Evolutionary conservation across 2,888 invertebrate species (phyloP).

Genomic region (Saturnia pavonia): DNA sequence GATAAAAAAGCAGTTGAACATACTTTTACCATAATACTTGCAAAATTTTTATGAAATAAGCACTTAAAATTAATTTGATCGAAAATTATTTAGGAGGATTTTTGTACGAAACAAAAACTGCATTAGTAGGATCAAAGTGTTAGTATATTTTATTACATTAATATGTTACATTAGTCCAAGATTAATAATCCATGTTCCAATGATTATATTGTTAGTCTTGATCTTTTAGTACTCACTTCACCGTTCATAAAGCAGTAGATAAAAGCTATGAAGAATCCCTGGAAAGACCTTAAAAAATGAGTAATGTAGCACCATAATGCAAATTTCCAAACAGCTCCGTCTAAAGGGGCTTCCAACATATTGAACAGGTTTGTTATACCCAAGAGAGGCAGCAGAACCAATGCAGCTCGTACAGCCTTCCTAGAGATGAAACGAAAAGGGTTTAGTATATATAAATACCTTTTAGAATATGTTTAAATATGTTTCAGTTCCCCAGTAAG

Average conservation of each 20-base stretch:
- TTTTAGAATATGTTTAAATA: background rate
- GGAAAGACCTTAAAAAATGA: conserved; percentile 91
- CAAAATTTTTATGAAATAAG: too few species aligned
- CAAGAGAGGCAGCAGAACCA: conserved; percentile 89
- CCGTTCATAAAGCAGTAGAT: conserved; percentile 92
- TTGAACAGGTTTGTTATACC: conserved; percentile 90
- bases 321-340: conserved; percentile 86
- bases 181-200: background rate
- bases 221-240: conserved; percentile 83
- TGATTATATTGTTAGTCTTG: background rate
- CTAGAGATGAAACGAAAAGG: conserved; percentile 60
- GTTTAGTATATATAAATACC: background rate
- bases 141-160: conserved; percentile 12
- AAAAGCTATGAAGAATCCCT: conserved; percentile 90
- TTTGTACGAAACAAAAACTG: background rate
- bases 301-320: conserved; percentile 90
- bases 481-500: too few species aligned
- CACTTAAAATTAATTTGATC: background rate
- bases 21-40: too few species aligned
- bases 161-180: background rate
- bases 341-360: conserved; percentile 86
- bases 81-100: background rate
- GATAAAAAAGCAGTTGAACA: too few species aligned
- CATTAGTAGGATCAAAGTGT: background rate
- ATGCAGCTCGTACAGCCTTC: conserved; percentile 90